These are phyloP conservation scores for Pristionchus maxplancki DNA, from an alignment of 2,888 invertebrate species.

Conservation along the genomic window DNA sequence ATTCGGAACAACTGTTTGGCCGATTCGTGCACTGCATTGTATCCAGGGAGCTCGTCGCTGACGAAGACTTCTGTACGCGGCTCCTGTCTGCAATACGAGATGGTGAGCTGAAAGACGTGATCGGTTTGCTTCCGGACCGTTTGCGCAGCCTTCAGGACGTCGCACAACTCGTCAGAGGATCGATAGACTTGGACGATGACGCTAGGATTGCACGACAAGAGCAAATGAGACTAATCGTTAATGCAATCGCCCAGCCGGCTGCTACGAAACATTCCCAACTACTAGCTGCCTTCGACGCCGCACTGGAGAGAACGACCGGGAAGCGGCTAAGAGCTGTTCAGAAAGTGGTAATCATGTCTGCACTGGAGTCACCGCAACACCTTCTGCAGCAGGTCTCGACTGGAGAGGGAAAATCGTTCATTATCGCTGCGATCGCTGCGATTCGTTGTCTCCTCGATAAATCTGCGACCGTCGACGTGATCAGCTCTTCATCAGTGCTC, in stretches of 20 bases:
- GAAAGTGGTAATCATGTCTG: neutral
- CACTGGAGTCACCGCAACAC: conserved; percentile 28
- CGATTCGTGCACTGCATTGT: neutral
- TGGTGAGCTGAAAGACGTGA: neutral
- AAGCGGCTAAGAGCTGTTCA: neutral
- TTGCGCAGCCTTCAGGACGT: neutral
- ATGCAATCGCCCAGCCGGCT: neutral
- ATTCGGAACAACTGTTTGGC: neutral
- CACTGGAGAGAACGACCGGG: neutral
- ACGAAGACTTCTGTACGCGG: neutral
- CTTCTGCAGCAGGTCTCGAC: conserved; percentile 77
- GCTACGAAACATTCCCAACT: neutral
- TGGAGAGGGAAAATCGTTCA: conserved; percentile 78
- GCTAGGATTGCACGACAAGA: neutral
- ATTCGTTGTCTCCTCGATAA: neutral
- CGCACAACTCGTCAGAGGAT: neutral
- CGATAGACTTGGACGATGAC: neutral
- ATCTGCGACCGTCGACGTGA: neutral
- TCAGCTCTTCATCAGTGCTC: neutral
- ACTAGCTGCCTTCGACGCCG: neutral
- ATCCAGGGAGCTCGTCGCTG: neutral
- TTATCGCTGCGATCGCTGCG: conserved; percentile 75
- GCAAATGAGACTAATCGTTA: neutral
- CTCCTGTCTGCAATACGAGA: neutral
- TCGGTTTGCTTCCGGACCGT: neutral